Base-by-base conservation (phyloP, 2,888 invertebrate genomes). In the Shargacucullia verbasci region DNA sequence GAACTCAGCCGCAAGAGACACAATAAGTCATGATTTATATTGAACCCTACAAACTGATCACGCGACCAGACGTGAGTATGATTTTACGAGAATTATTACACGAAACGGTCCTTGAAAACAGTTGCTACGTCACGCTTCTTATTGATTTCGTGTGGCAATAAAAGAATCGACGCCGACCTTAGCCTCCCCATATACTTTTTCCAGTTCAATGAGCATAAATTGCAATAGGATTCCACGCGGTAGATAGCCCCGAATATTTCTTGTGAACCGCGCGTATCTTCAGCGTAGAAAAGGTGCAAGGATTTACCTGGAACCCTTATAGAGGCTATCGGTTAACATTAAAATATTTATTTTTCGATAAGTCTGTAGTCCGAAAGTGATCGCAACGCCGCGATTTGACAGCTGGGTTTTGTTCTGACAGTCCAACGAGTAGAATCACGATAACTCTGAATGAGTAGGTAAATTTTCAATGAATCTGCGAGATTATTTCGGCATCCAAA, bases 171-270 rank as follows among this genome's bases (percentile, higher is more conserved):
- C 84, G 79, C 80, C 87, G 82, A 88, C 90, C 88, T 90, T 87
- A 87, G 87, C 86, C 81, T 88, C 90, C 90, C 91, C 88, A 84
- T 89, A 91, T 86, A 91, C 89, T 91, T 91, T 90, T 89, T 89
- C 87, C 91, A 81, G 88, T 85, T 89, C 92, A 91, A 85, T 89
- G 92, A 89, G 87, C 91, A 90, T 92, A 91, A 93, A 94, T 92
- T 92, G 92, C 92, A 90, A 92, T 91, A 88, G 91, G 91, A 94
- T 92, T 91, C 87, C 88, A 80, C 82, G 82, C 86, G 85, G 88
- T 87, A 82, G 86, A 89, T 89, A 81, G 85, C 73, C 85, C 83
- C 88, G 76, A 90, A 90, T 89, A 87, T 88, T 90, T 89, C 85
- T 87, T 84, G 78, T 77, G 80, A 81, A 76, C 58, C 62, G 82